A percentile compares a stretch with the other conserved stretches of the same genome.
Conservation (phyloP, 2,888 invertebrate species). For the Tridacna crocea region DNA sequence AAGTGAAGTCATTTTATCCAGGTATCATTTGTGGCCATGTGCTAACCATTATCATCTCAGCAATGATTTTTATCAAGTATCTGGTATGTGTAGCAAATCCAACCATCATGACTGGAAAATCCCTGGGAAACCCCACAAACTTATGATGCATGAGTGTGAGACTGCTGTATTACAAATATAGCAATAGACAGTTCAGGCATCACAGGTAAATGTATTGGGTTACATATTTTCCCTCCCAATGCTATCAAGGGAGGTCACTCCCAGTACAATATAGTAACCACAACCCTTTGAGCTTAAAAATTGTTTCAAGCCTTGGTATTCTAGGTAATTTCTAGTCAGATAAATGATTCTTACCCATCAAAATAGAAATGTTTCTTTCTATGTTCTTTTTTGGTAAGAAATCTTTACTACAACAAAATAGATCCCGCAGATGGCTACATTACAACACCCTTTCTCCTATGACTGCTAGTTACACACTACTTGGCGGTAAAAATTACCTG, state of each 20-base stretch:
- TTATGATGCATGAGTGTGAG: slow-evolving; percentile 20
- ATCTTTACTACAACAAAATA: too few relatives aligned
- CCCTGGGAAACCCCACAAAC: slow-evolving; percentile 25
- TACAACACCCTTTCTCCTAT: too few relatives aligned
- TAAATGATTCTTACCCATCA: too few relatives aligned
- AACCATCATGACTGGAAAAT: slow-evolving; percentile 7
- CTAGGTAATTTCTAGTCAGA: too few relatives aligned
- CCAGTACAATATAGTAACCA: slow-evolving; percentile 24
- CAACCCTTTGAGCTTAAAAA: not conserved
- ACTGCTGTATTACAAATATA: slow-evolving; percentile 53
- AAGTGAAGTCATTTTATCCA: slow-evolving; percentile 6
- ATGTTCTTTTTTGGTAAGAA: too few relatives aligned
- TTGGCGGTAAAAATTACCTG: too few relatives aligned
- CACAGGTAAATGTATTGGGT: slow-evolving; percentile 29
- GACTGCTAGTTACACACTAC: too few relatives aligned
- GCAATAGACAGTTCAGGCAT: slow-evolving; percentile 35
- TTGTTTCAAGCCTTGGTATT: too few relatives aligned
- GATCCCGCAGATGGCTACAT: too few relatives aligned
- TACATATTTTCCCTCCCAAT: slow-evolving; percentile 11
- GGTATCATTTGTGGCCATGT: not conserved
- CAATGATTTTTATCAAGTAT: not conserved
- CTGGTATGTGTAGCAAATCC: not conserved
- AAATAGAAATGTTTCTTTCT: too few relatives aligned
- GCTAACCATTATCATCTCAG: slow-evolving; percentile 10
- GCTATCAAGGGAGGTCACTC: slow-evolving; percentile 26